Evolutionary conservation across 2,797 vertebrate genomes (phyloP), one percentile per base, ranked within the genome.

Genomic region (Cryptoprocta ferox): DNA sequence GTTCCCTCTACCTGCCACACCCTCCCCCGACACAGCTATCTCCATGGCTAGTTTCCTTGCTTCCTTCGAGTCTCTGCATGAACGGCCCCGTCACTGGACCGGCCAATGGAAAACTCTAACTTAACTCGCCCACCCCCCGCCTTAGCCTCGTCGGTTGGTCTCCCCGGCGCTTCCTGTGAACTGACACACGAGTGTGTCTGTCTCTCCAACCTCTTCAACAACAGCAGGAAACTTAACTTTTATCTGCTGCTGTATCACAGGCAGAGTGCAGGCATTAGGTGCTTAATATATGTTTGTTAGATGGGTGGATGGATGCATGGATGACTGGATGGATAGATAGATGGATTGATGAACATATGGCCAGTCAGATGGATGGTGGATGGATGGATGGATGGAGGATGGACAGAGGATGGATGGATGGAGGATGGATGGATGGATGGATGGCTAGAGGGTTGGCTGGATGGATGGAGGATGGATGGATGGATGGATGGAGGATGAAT

Each of bases 341-440:
- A 53, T 15, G 7, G n/a, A 42, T 21, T 8, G n/a, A 2, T 48
- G 45, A 9, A 10, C 10, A 4, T 39, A 1, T 35, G 26, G 63
- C 24, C 16, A 1, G 8, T 10, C 6, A 0, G 16, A 1, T 4
- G n/a, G n/a, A n/a, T n/a, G n/a, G n/a, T n/a, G 5, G 28, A 26
- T 6, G 21, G 48, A 16, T 15, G 7, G 2, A 24, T 56, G 50
- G 56, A 53, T 15, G 7, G n/a, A 42, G 39, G 39, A 6, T 35
- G 66, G 16, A 14, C 18, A 37, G 81, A 42, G 39, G 39, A 28
- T 75, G 26, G 80, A 32, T n/a, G 37, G 53, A 5, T 19, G 18
- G 53, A 19, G 19, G 53, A 19, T 50, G 21, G 37, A 28, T 3
- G 37, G 24, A 42, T 6, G 0, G 70, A 15, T 4, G 1, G 70